These are phyloP conservation scores for Ochropleura plecta DNA, from an alignment of 2,888 invertebrate genomes.

Conservation along the genomic window DNA sequence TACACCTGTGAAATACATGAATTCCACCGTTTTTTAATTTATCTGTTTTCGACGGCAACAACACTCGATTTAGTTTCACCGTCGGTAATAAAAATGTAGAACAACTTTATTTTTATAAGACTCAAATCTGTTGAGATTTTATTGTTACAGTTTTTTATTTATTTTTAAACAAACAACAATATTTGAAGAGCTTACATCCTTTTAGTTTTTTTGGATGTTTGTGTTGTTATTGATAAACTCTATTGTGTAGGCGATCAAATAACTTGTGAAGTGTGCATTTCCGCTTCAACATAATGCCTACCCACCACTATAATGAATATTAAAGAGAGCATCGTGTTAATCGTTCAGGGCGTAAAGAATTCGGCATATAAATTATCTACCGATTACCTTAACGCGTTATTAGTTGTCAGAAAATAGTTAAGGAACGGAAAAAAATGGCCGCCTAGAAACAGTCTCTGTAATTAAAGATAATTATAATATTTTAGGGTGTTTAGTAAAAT, in stretches of 20 bases:
- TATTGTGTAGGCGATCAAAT: conserved; percentile 79
- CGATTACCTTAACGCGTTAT: conserved; percentile 84
- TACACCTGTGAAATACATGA: no score
- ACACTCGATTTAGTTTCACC: conserved; percentile 4
- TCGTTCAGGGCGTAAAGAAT: conserved; percentile 83
- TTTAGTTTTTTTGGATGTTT: conserved; percentile 71
- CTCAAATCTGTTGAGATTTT: conserved; percentile 33
- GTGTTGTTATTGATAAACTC: conserved; percentile 77
- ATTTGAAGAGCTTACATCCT: conserved; percentile 64
- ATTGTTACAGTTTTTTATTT: conserved; percentile 21
- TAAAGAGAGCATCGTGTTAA: conserved; percentile 80
- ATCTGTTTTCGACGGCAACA: neutral
- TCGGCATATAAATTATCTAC: conserved; percentile 85
- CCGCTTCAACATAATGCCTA: conserved; percentile 70
- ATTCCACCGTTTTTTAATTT: neutral
- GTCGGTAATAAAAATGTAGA: neutral
- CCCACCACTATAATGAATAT: conserved; percentile 66
- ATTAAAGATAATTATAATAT: conserved; percentile 77
- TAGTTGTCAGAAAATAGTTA: conserved; percentile 79
- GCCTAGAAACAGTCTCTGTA: conserved; percentile 71
- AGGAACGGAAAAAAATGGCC: conserved; percentile 74
- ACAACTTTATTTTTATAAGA: conserved; percentile 29
- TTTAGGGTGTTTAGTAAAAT: conserved; percentile 76
- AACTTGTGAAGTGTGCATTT: conserved; percentile 84
- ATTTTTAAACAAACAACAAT: conserved; percentile 60